Evolutionary conservation across 2,113 vertebrate genomes (phyloP), one percentile per base, ranked within the genome.

Genomic region (Notothenia coriiceps): DNA sequence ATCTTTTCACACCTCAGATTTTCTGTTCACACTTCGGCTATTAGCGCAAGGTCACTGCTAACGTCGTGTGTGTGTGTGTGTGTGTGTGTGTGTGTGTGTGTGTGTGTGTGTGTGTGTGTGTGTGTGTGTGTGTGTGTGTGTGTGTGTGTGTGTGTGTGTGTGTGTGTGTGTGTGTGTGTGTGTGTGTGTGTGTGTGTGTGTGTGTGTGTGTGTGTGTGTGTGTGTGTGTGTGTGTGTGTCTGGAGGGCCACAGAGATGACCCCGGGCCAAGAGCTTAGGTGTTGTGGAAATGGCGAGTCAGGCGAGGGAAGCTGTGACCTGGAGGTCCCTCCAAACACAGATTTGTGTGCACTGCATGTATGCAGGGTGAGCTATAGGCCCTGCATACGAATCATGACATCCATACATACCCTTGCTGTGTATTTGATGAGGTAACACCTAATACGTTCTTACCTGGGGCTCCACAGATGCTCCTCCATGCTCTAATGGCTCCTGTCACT

Each of bases 401-500:
- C 33, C 33, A 60, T 43, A 70, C 77, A 60, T 91, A 86, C 70
- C 90, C 91, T 95, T 94, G 88, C 62, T 88, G 67, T 89, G 73
- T 88, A 66, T 75, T 56, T 56, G 88, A 86, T 84, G 65, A 91
- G 61, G 71, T 84, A 76, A 29, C 47, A 17, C 73, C 70, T 29
- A 49, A 49, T 64, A 25, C 56, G 61, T 84, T 83, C 56, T 89
- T 83, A 91, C 89, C 88, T 84, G 86, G 43, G 88, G 89, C 85
- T 90, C 63, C 87, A 84, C 92, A 94, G 89, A 94, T 94, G 92
- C 83, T 88, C 78, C 81, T 86, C 61, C 70, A 79, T 88, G 91
- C 88, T 94, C 90, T 91, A 91, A 86, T 90, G 94, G 88, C 84
- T 91, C 60, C 86, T 93, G 92, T 92, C 90, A 86, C 79, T 46